Base-by-base conservation (phyloP, 2,888 invertebrate species). In the Tipula confusa region DNA sequence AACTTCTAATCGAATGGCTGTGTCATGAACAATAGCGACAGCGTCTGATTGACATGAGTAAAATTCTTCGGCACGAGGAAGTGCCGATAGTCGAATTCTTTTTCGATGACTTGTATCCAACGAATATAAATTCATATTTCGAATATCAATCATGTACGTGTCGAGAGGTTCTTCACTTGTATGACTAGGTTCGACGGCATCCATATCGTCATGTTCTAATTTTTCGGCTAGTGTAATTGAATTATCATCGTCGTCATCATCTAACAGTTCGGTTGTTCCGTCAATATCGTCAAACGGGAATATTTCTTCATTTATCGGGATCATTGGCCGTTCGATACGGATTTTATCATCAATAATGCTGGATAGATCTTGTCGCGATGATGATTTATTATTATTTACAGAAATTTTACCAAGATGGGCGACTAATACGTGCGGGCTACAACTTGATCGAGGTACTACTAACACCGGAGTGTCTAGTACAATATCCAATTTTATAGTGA, bases 341-440 rank as follows among this genome's bases (percentile, higher is more conserved):
- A 84, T 82, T 11, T 83, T 84, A 81, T 64, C 28, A 29, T 85
- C 84, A 36, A 15, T 24, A 18, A 64, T 64, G 5, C 80, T 80
- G 9, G 31, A 64, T 15, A 83, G 36, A 31, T 83, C 29, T n/a
- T 36, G 31, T 11, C 31, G 31, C 7, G 79, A 24, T 11, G 85
- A 83, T 83, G 88, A 86, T 84, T 89, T 89, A 29, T 86, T 89
- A 86, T 92, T 90, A 9, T 85, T 87, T 84, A 93, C 90, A 29
- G 94, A 93, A 88, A 98, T 98, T 88, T 96, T 95, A 48, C 98
- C 98, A 85, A 98, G 92, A 91, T 97, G 97, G 15, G 96, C 97
- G 64, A 98, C 96, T 86, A 98, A 92, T 83, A 98, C 97, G 88
- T 97, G 94, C 11, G 93, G 87, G 88, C 96, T 97, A 86, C 92